Evolutionary conservation across 64 coral and sea anemone genomes (phyloP).

Genomic region (Actinia equina): DNA sequence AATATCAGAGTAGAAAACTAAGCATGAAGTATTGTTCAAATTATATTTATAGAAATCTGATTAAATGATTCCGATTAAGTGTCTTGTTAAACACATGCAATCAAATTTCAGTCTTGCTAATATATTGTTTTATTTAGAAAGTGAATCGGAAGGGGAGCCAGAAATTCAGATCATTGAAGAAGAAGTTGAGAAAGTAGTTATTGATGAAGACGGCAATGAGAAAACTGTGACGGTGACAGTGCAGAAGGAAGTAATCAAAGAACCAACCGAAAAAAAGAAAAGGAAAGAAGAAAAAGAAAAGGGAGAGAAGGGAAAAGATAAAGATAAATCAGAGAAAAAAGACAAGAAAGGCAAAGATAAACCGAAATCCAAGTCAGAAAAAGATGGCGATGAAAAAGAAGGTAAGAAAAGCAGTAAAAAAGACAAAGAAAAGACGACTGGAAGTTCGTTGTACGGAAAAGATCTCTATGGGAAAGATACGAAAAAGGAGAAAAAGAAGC

Average conservation of each 20-base stretch:
- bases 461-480: conserved; percentile 51
- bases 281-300: conserved; percentile 69
- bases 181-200: conserved; percentile 74
- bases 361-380: conserved; percentile 44
- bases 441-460: conserved; percentile 26
- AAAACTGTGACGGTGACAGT: conserved; percentile 78
- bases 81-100: no score
- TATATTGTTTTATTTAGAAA: conserved; percentile 25
- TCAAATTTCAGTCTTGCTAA: no score
- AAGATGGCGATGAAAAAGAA: conserved; percentile 61
- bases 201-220: conserved; percentile 76
- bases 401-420: conserved; percentile 44
- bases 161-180: conserved; percentile 69
- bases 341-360: conserved; percentile 60
- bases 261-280: conserved; percentile 48
- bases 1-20: no score
- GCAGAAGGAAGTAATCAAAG: conserved; percentile 52
- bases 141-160: conserved; percentile 21
- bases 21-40: no score
- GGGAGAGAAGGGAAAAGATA: conserved; percentile 44
- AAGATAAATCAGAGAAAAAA: conserved; percentile 60
- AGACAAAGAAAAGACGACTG: conserved; percentile 36
- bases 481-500: conserved; percentile 68
- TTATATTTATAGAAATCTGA: no score
- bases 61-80: no score